Evolutionary conservation across 1,140 invertebrate genomes (phyloP).

Genomic region (Propsilocerus akamusi): DNA sequence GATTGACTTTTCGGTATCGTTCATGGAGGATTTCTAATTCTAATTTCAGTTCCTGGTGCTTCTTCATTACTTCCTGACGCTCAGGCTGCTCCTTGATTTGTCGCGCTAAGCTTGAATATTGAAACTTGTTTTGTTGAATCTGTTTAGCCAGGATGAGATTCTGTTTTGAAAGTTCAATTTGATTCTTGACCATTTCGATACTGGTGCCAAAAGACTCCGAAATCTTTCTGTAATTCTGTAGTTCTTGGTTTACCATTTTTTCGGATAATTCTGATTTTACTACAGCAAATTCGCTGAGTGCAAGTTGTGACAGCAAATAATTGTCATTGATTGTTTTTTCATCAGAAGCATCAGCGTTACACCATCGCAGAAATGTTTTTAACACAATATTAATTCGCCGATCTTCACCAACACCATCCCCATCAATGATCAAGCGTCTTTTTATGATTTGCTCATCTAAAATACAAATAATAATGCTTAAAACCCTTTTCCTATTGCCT

Average conservation of each 20-base stretch:
- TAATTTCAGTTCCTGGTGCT: constrained; percentile 49
- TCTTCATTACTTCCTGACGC: constrained; percentile 59
- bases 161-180: constrained; percentile 54
- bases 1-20: neutral
- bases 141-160: constrained; percentile 63
- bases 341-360: constrained; percentile 46
- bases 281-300: constrained; percentile 75
- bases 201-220: constrained; percentile 55
- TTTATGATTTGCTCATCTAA: constrained; percentile 77
- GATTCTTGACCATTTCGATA: constrained; percentile 52
- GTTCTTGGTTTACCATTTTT: constrained; percentile 65
- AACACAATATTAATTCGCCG: constrained; percentile 67
- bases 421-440: constrained; percentile 76
- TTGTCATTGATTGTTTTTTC: constrained; percentile 60
- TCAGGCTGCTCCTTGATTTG: constrained; percentile 81
- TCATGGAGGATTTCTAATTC: constrained; percentile 31
- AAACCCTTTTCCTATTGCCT: neutral
- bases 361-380: constrained; percentile 82
- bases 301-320: constrained; percentile 59
- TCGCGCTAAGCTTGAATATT: constrained; percentile 83
- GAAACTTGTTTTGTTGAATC: constrained; percentile 72
- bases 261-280: constrained; percentile 62
- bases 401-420: constrained; percentile 91
- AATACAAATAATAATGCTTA: constrained; percentile 19
- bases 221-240: constrained; percentile 65